These are phyloP conservation scores for Pyrocoelia pectoralis DNA, from an alignment of 2,888 invertebrate species.

Conservation along the genomic window DNA sequence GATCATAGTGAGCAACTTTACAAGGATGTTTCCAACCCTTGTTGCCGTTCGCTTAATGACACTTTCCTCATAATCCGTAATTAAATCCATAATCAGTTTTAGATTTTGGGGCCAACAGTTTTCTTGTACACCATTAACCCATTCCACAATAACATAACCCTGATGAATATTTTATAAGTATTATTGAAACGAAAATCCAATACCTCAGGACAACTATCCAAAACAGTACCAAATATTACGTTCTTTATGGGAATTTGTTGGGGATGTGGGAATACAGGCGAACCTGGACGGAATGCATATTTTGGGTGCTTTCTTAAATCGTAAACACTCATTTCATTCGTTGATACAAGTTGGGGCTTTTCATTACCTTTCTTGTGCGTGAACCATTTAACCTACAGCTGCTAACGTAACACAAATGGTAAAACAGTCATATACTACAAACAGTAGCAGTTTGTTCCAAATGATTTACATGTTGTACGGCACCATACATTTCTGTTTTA, in stretches of 20 bases:
- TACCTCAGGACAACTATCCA: constrained; percentile 84
- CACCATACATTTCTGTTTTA: constrained; percentile 78
- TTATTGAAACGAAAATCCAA: too few relatives aligned
- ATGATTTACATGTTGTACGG: constrained; percentile 91
- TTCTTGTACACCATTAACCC: constrained; percentile 86
- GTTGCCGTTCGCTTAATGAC: not conserved
- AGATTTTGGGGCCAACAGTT: constrained; percentile 89
- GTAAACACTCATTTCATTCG: constrained; percentile 87
- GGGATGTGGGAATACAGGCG: too few relatives aligned
- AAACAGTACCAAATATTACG: constrained; percentile 75
- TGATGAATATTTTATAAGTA: constrained; percentile 39
- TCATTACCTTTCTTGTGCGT: constrained; percentile 68
- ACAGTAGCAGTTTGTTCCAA: constrained; percentile 79
- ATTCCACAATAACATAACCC: constrained; percentile 89
- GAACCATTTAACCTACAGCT: constrained; percentile 82
- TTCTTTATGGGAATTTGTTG: constrained; percentile 64
- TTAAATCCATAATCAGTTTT: constrained; percentile 76
- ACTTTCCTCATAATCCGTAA: constrained; percentile 60
- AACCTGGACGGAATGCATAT: constrained; percentile 92
- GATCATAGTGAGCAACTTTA: constrained; percentile 79
- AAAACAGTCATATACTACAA: too few relatives aligned
- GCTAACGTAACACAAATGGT: too few relatives aligned
- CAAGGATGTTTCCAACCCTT: constrained; percentile 61
- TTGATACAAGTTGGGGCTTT: constrained; percentile 45
- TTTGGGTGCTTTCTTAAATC: constrained; percentile 95